Evolutionary conservation across 1,140 invertebrate species (phyloP).

Genomic region (Luehdorfia chinensis): DNA sequence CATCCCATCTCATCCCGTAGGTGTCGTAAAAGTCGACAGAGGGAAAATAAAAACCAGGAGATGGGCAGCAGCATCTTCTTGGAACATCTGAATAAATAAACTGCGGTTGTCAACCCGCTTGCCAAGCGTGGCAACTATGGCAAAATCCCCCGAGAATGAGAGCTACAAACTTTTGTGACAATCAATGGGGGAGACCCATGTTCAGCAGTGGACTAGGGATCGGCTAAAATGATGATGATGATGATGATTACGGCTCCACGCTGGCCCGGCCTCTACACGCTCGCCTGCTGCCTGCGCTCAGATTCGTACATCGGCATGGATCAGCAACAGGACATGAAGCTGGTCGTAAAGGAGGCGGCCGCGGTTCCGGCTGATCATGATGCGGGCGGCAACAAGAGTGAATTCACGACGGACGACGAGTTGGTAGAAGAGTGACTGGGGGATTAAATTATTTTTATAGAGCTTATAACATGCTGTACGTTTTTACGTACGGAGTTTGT

Average conservation of each 20-base stretch:
- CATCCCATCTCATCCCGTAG: too few relatives aligned
- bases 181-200: too few relatives aligned
- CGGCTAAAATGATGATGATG: too few relatives aligned
- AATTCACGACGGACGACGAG: constrained; percentile 80
- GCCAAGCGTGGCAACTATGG: too few relatives aligned
- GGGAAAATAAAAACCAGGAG: too few relatives aligned
- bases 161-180: too few relatives aligned
- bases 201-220: too few relatives aligned
- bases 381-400: constrained; percentile 79
- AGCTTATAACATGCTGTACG: constrained; percentile 65
- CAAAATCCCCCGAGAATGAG: too few relatives aligned
- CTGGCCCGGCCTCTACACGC: constrained; percentile 95
- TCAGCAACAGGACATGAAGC: constrained; percentile 94
- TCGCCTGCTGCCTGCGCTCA: constrained; percentile 94
- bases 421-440: constrained; percentile 74
- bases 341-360: constrained; percentile 97
- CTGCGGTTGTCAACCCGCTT: too few relatives aligned
- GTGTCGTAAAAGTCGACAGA: too few relatives aligned
- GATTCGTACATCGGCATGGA: constrained; percentile 98
- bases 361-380: constrained; percentile 93
- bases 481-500: constrained; percentile 40
- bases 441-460: constrained; percentile 73
- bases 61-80: too few relatives aligned
- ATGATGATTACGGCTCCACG: constrained; percentile 94
- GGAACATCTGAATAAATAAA: too few relatives aligned